A percentile compares a stretch with the other conserved stretches of the same genome.
Conservation (phyloP, 1,140 invertebrate genomes). For the Ptiloglossa arizonensis region DNA sequence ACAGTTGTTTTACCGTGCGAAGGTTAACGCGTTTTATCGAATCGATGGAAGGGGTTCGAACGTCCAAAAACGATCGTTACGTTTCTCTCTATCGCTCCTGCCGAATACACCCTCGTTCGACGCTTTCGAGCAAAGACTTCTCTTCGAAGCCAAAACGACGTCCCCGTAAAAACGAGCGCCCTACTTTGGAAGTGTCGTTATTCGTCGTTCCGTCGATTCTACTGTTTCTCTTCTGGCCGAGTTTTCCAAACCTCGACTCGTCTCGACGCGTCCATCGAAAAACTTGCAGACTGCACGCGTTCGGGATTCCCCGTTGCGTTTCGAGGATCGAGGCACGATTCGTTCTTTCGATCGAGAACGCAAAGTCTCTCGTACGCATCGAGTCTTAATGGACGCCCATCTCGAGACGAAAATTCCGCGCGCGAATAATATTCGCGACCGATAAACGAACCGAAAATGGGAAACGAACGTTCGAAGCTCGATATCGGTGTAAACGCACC, state of each 20-base stretch:
- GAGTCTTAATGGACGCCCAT: too few species aligned
- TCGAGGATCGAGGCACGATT: too few species aligned
- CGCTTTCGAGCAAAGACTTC: conserved; percentile 6
- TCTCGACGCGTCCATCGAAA: background rate
- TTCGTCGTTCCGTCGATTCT: conserved; percentile 25
- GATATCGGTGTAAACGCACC: conserved; percentile 1
- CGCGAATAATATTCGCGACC: background rate
- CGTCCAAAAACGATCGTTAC: background rate
- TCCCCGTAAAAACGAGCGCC: conserved; percentile 45
- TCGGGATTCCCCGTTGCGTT: background rate
- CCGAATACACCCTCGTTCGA: background rate
- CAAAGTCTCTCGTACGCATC: too few species aligned
- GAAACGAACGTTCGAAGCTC: background rate
- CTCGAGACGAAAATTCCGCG: too few species aligned
- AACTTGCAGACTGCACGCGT: background rate
- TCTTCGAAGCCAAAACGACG: conserved; percentile 26
- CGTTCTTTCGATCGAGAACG: too few species aligned
- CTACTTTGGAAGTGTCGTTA: conserved; percentile 54
- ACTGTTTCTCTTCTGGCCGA: background rate
- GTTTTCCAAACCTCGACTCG: background rate
- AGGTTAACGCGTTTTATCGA: background rate
- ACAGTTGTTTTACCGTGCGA: background rate
- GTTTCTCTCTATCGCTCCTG: background rate
- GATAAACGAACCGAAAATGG: conserved; percentile 25
- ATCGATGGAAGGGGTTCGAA: too few species aligned